Percentiles rank a stretch among this genome's conserved stretches.
Conservation (phyloP, 2,113 vertebrate species). For the Pseudorhombus dupliciocellatus region DNA sequence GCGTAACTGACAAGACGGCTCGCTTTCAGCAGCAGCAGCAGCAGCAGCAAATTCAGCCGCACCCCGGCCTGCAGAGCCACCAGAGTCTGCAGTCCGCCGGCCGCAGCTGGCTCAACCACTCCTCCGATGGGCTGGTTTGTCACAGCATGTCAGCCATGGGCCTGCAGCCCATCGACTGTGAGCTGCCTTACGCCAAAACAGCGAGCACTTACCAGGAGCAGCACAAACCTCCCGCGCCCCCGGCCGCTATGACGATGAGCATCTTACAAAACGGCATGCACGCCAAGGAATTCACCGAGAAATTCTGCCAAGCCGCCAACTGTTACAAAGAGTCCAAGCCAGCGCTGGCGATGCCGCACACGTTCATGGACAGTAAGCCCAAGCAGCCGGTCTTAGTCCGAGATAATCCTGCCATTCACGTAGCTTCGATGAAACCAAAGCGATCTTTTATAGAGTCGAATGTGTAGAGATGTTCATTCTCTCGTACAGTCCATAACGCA, state of each 20-base stretch:
- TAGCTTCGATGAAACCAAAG: constrained; percentile 93
- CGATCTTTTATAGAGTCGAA: constrained; percentile 97
- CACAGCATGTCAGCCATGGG: constrained; percentile 65
- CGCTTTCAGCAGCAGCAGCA: constrained; percentile 80
- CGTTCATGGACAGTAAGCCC: constrained; percentile 80
- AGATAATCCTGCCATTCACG: constrained; percentile 84
- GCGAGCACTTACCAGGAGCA: constrained; percentile 78
- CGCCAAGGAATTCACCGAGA: constrained; percentile 82
- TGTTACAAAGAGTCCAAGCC: constrained; percentile 85
- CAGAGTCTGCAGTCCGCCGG: constrained; percentile 48
- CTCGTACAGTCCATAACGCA: constrained; percentile 41
- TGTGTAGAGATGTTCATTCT: constrained; percentile 77
- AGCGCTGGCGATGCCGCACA: constrained; percentile 77
- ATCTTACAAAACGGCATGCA: constrained; percentile 85
- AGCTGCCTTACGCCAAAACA: constrained; percentile 81
- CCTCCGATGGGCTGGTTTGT: constrained; percentile 76
- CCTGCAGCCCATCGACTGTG: constrained; percentile 76
- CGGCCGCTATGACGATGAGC: constrained; percentile 63
- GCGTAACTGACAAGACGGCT: constrained; percentile 93
- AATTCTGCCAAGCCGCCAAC: constrained; percentile 80
- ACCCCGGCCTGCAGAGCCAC: constrained; percentile 50
- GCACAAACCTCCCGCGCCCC: constrained; percentile 76
- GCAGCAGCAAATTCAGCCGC: constrained; percentile 44
- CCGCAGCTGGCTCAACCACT: constrained; percentile 87
- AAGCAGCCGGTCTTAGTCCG: constrained; percentile 79